Base-by-base conservation (phyloP, 2,797 vertebrate species). In the Craterocephalus amniculus region DNA sequence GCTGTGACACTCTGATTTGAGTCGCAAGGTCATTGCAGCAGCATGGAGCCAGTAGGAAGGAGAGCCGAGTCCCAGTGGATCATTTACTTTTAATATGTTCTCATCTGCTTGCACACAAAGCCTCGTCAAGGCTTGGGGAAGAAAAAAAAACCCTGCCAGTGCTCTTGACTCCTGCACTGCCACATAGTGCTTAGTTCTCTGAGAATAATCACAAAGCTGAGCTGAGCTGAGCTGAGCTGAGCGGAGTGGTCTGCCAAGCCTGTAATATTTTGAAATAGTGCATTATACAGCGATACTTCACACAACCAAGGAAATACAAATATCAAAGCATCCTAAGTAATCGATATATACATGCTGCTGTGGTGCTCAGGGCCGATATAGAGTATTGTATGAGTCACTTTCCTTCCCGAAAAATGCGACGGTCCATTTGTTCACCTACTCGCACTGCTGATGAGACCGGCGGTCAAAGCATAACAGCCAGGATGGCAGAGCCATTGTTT, bases 41-140 rank as follows among this genome's bases (percentile, higher is more conserved):
- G 74, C 79, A 75, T 74, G 69, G 68, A 87, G 80, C 72, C 67
- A 77, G 76, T 51, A 81, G 73, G 68, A 83, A 79, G 71, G 64
- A 78, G 83, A 79, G 79, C 58, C 35, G 66, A 82, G 69, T 89
- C 89, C 79, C 83, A 29, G 64, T 49, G 78, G 89, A 67, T 83
- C 84, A 76, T 88, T 91, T 89, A 87, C 81, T 86, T 85, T 88
- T 86, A 89, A 91, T 80, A 85, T 64, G 64, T 87, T 83, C 90
- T 90, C 90, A 89, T 89, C 79, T 86, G 86, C 80, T 75, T 86
- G 72, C 67, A 86, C 79, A 87, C 78, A 89, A 84, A 83, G 65
- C 72, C 63, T 74, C 60, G 59, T 49, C 72, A 26, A 71, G 75
- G 72, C 79, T 75, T 71, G 54, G 72, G 76, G 74, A 77, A 38